Percentiles rank a stretch among this genome's conserved stretches.
These are phyloP conservation scores for Brachylomia viminalis DNA, from an alignment of 2,888 invertebrate species.

Conservation along the genomic window DNA sequence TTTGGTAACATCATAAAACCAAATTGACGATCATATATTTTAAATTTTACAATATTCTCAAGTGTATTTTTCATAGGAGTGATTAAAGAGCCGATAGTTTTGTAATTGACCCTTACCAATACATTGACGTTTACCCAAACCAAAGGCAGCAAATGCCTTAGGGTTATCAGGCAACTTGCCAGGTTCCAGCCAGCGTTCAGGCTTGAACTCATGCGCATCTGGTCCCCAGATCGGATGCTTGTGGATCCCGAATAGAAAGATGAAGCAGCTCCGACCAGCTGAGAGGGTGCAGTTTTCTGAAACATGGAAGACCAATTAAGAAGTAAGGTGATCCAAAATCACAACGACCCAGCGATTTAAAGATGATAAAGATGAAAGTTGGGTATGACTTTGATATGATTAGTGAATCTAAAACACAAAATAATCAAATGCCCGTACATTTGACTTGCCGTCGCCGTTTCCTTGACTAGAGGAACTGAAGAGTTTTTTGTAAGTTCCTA, in stretches of 20 bases:
- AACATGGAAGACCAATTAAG: not conserved
- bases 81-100: no score
- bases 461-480: not conserved
- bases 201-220: constrained; percentile 77
- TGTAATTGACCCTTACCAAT: constrained; percentile 70
- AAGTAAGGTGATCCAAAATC: not conserved
- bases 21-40: not conserved
- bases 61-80: not conserved
- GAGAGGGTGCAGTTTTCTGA: constrained; percentile 78
- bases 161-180: constrained; percentile 73
- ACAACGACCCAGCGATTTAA: not conserved
- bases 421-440: not conserved
- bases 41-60: no score
- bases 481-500: no score
- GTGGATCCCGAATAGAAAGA: constrained; percentile 77
- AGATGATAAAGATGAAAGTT: not conserved
- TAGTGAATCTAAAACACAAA: no score
- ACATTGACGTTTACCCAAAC: constrained; percentile 78
- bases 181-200: constrained; percentile 80
- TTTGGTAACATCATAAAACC: no score
- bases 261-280: constrained; percentile 75
- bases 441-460: not conserved
- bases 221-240: constrained; percentile 79
- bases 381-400: no score
- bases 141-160: constrained; percentile 77